Evolutionary conservation across 92 coral and sea anemone genomes (phyloP).

Genomic region (Palythoa grandis): DNA sequence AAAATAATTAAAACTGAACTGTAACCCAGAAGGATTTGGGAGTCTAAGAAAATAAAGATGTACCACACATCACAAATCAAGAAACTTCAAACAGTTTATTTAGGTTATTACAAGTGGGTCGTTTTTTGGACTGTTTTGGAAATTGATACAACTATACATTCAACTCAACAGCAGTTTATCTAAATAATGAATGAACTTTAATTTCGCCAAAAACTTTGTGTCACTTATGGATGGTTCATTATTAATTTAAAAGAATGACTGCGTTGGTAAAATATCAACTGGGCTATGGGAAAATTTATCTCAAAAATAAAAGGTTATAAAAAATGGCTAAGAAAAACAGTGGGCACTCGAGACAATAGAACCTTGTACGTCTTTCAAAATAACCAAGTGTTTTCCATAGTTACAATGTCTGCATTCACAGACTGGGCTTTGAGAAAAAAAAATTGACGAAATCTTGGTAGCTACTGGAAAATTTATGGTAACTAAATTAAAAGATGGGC

Average conservation of each 20-base stretch:
- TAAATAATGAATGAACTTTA: conserved; percentile 1
- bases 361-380: neutral
- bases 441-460: neutral
- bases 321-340: conserved; percentile 1
- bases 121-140: neutral
- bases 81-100: conserved; percentile 6
- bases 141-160: neutral
- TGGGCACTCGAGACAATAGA: neutral
- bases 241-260: conserved; percentile 4
- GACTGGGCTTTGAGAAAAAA: neutral
- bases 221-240: neutral
- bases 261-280: neutral
- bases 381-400: conserved; percentile 1
- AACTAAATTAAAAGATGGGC: neutral
- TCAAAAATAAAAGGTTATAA: neutral
- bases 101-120: neutral
- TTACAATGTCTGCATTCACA: neutral
- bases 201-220: neutral
- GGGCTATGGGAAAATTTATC: conserved; percentile 4
- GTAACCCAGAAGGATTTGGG: neutral
- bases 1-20: conserved; percentile 6
- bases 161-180: neutral
- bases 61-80: neutral
- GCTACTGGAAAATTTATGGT: conserved; percentile 2
- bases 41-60: neutral